Base-by-base conservation (phyloP, 1,140 invertebrate species). In the Procambarus clarkii region DNA sequence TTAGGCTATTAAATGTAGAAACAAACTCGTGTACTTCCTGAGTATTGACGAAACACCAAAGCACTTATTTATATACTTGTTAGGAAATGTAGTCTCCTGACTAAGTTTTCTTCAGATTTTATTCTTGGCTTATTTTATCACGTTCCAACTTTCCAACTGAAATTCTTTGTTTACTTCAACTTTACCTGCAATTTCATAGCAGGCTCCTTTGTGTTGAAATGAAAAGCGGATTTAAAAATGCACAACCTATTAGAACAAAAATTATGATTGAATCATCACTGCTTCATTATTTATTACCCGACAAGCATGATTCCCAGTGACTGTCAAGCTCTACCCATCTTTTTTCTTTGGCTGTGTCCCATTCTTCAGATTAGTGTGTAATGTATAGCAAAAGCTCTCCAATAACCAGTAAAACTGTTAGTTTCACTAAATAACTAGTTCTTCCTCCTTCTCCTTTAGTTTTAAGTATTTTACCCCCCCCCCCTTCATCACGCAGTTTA, bases 41-140 rank as follows among this genome's bases (percentile, higher is more conserved):
- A 64, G 69, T 24, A 74, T 74, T 34, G 69, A n/a, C 34, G 15
- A 34, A n/a, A 5, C 24, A 74, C 24, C 11, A n/a, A 74, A 74
- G 69, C 69, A 74, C 69, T 21, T 34, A n/a, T 34, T 74, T 9
- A 74, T 74, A 74, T 74, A 34, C n/a, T 34, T 24, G 34, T 5
- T 74, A 74, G 69, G 69, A 24, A 34, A 34, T 34, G n/a, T 74
- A 74, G 69, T 34, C 69, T 5, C 64, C 21, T 34, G 13, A 69
- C 4, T 18, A 18, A 18, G 69, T n/a, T 21, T 74, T 34, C n/a
- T 11, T 74, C n/a, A 44, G 15, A 74, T 4, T 74, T 74, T 21
- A 34, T 74, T 74, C 69, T 74, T 74, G 15, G 69, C 69, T 74
- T 74, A 5, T 74, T 34, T 74, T 74, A 74, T 34, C n/a, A 74